phyloP scores from a whole-genome alignment of 2,888 invertebrate genomes.

The Hoplodrina ambigua region DNA sequence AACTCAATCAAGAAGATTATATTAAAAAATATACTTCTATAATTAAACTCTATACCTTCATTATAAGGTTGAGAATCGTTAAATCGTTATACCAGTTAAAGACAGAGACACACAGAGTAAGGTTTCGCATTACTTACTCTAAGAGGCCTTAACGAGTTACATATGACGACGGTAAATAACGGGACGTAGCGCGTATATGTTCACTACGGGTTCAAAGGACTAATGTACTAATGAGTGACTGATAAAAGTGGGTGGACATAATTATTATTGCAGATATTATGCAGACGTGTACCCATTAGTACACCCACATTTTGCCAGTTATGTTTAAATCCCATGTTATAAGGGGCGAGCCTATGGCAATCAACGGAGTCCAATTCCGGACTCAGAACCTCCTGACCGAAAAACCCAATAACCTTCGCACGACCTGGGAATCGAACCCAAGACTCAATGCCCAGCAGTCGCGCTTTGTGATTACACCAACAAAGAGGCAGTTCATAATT shows the following conservation, averaged over 20 bases:
- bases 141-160: conserved; percentile 65
- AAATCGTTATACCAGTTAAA: background rate
- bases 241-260: background rate
- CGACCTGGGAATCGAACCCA: too few relatives aligned
- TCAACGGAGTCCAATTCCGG: too few relatives aligned
- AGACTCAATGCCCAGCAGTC: too few relatives aligned
- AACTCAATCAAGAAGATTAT: conserved; percentile 22
- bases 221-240: conserved; percentile 2
- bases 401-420: too few relatives aligned
- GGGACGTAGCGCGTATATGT: conserved; percentile 63
- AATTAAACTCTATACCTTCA: conserved; percentile 7
- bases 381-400: too few relatives aligned
- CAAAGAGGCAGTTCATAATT: too few relatives aligned
- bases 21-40: conserved; percentile 11
- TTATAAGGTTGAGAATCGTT: conserved; percentile 28
- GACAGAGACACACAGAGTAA: conserved; percentile 19
- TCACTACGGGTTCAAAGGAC: conserved; percentile 55
- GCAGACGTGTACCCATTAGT: too few relatives aligned
- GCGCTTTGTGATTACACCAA: too few relatives aligned
- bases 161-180: conserved; percentile 71
- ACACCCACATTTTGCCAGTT: too few relatives aligned
- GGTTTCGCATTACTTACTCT: conserved; percentile 47
- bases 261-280: background rate
- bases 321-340: too few relatives aligned
- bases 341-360: too few relatives aligned